These are phyloP conservation scores for Vannuccia rotundouncinata DNA, from an alignment of 2,888 invertebrate species.

Conservation along the genomic window DNA sequence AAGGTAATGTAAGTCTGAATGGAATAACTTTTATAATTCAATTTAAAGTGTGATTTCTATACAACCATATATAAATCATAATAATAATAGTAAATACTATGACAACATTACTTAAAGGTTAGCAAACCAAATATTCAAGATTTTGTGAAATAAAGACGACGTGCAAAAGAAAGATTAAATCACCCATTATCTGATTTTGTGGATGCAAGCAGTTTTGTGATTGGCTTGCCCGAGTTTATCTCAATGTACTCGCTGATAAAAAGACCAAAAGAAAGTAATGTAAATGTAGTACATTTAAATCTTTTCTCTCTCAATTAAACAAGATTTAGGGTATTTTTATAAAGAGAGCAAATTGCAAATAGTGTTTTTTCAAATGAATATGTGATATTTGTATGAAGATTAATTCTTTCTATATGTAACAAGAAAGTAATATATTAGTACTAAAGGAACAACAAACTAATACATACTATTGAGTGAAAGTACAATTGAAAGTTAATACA, in stretches of 20 bases:
- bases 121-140: not conserved
- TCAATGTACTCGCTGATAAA: conserved; percentile 31
- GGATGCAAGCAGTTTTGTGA: conserved; percentile 25
- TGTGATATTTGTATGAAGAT: too few species aligned
- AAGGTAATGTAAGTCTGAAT: too few species aligned
- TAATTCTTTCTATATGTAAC: not conserved
- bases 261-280: not conserved
- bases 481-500: too few species aligned
- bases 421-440: conserved; percentile 24
- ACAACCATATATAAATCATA: too few species aligned
- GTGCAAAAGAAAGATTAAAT: not conserved
- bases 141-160: not conserved
- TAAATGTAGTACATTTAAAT: too few species aligned
- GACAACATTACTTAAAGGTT: not conserved
- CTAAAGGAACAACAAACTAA: not conserved
- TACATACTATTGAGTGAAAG: too few species aligned
- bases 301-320: too few species aligned
- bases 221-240: conserved; percentile 18
- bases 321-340: too few species aligned
- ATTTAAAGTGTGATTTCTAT: too few species aligned
- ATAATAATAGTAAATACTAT: not conserved
- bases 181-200: not conserved
- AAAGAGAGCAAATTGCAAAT: too few species aligned
- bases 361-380: too few species aligned
- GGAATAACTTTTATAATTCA: too few species aligned